Evolutionary conservation across 2,888 invertebrate species (phyloP).

Genomic region (Cryptocephalus moraei): DNA sequence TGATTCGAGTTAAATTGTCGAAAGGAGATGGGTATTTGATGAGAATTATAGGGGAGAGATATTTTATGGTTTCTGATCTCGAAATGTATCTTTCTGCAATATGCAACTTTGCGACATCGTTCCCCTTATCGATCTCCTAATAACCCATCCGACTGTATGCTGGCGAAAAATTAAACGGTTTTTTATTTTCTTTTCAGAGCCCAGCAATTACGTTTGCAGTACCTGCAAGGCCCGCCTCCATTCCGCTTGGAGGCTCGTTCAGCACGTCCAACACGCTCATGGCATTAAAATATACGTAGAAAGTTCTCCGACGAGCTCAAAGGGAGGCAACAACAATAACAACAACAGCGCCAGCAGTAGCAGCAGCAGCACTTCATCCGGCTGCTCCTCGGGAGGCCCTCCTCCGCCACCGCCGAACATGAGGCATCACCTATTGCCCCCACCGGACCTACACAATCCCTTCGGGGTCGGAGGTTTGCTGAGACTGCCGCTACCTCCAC

Average conservation of each 20-base stretch:
- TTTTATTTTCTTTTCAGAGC: slow-evolving; percentile 59
- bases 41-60: no score
- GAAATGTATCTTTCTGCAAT: no score
- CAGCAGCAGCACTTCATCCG: slow-evolving; percentile 44
- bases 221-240: slow-evolving; percentile 86
- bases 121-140: no score
- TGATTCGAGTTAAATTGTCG: no score
- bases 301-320: slow-evolving; percentile 36
- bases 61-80: no score
- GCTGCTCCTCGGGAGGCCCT: slow-evolving; percentile 44
- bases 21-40: no score
- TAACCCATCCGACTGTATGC: no score
- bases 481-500: slow-evolving; percentile 64
- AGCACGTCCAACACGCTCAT: slow-evolving; percentile 90
- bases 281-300: slow-evolving; percentile 89
- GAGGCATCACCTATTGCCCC: slow-evolving; percentile 59
- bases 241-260: slow-evolving; percentile 92
- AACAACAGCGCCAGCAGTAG: slow-evolving; percentile 38
- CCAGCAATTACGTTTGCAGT: slow-evolving; percentile 86
- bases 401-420: slow-evolving; percentile 52
- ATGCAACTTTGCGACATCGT: no score
- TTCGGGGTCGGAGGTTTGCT: slow-evolving; percentile 64
- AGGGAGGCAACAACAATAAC: slow-evolving; percentile 46
- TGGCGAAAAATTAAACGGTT: neutral
- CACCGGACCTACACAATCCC: slow-evolving; percentile 64